Evolutionary conservation across 2,113 vertebrate species (phyloP).

Genomic region (Paralichthys olivaceus): DNA sequence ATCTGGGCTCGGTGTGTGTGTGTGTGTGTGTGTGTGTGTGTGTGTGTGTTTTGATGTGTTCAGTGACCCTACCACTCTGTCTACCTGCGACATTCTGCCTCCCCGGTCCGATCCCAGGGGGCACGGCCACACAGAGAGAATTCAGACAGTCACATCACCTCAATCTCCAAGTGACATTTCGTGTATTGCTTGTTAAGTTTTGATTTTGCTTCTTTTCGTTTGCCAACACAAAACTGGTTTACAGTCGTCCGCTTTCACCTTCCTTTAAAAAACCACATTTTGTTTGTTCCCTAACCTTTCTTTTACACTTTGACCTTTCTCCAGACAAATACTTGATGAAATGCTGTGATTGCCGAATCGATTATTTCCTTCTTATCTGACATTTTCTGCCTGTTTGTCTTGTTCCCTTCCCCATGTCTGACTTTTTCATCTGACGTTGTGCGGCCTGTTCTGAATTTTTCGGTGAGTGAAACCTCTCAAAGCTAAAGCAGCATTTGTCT

Average conservation of each 20-base stretch:
- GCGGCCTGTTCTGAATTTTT: conserved; percentile 5
- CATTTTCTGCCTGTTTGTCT: conserved; percentile 38
- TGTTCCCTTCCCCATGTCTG: conserved; percentile 5
- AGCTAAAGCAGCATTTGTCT: conserved; percentile 3
- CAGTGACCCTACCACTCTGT: conserved; percentile 73
- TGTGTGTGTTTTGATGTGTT: conserved; percentile 65
- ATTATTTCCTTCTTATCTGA: conserved; percentile 46
- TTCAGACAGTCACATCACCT: conserved; percentile 43
- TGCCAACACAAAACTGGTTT: conserved; percentile 16
- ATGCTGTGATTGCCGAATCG: conserved; percentile 43
- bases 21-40: conserved; percentile 1
- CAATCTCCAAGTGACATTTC: conserved; percentile 69
- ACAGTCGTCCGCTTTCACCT: conserved; percentile 8
- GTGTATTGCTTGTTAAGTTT: conserved; percentile 50
- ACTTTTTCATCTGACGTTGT: conserved; percentile 23
- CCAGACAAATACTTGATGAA: conserved; percentile 27
- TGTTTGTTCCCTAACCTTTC: conserved; percentile 34
- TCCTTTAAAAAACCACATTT: background rate
- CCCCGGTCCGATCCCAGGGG: conserved; percentile 62
- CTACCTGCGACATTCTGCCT: conserved; percentile 71
- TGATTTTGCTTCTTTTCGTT: conserved; percentile 38
- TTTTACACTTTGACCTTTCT: conserved; percentile 19
- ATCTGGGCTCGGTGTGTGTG: conserved; percentile 34
- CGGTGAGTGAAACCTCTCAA: conserved; percentile 64
- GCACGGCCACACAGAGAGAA: conserved; percentile 39